Percentiles rank a stretch among this genome's conserved stretches.
Conservation (phyloP, 2,113 vertebrate species). For the Ammospiza nelsoni region DNA sequence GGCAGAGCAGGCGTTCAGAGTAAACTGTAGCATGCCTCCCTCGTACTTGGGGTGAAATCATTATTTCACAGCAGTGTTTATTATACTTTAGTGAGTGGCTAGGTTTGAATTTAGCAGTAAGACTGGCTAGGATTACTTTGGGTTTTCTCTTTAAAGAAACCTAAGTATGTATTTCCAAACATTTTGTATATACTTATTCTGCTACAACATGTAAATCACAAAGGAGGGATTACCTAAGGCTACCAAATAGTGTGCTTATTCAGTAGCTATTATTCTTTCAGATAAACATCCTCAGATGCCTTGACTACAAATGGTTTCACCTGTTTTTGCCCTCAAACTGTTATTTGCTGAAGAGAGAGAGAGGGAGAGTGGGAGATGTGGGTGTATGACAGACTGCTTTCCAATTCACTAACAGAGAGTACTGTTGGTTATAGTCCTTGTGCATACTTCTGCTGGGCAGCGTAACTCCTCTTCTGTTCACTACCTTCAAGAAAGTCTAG, state of each 20-base stretch:
- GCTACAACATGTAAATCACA: constrained; percentile 58
- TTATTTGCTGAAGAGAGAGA: constrained; percentile 2
- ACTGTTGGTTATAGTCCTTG: not conserved
- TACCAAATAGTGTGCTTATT: constrained; percentile 42
- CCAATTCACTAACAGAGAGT: not conserved
- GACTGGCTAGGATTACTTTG: constrained; percentile 5
- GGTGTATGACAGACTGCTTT: constrained; percentile 19
- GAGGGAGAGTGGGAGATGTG: not conserved
- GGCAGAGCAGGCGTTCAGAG: not conserved
- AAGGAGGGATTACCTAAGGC: constrained; percentile 57
- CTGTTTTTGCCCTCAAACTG: constrained; percentile 38
- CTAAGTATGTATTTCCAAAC: constrained; percentile 20
- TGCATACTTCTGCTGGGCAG: constrained; percentile 20
- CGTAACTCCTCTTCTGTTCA: not conserved
- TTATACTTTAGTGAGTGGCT: not conserved
- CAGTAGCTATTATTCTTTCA: constrained; percentile 52
- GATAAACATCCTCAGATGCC: constrained; percentile 5
- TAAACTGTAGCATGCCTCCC: not conserved
- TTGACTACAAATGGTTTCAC: constrained; percentile 3
- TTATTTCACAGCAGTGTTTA: constrained; percentile 50
- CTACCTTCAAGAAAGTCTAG: not conserved
- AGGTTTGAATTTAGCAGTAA: not conserved
- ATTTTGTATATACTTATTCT: constrained; percentile 28
- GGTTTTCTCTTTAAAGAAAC: constrained; percentile 28
- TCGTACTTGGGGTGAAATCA: not conserved